Evolutionary conservation across 2,113 vertebrate genomes (phyloP).

Genomic region (Bujurquina vittata): DNA sequence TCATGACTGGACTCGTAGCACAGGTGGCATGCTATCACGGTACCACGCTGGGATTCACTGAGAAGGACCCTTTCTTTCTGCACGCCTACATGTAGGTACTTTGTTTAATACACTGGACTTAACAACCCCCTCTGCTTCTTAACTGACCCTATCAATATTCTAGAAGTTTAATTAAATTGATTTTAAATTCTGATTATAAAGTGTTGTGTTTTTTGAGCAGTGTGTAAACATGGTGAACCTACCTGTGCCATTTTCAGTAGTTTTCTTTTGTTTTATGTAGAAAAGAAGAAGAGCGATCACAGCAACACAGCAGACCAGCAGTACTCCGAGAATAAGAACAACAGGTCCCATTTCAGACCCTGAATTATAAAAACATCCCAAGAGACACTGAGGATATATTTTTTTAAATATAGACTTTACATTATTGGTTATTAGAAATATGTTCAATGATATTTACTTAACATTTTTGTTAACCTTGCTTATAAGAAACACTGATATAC

Average conservation of each 20-base stretch:
- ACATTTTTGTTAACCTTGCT: too few relatives aligned
- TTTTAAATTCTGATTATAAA: too few relatives aligned
- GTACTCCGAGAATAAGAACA: rapidly evolving
- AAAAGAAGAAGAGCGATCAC: not conserved
- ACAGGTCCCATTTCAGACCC: not conserved
- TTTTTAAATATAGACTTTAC: not conserved
- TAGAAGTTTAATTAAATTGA: too few relatives aligned
- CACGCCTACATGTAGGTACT: too few relatives aligned
- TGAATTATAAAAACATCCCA: not conserved
- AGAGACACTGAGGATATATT: not conserved
- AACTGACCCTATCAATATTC: too few relatives aligned
- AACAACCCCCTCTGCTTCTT: too few relatives aligned
- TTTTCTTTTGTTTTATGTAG: not conserved
- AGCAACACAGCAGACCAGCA: not conserved
- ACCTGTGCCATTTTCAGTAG: not conserved
- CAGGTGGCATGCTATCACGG: too few relatives aligned
- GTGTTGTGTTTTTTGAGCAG: too few relatives aligned
- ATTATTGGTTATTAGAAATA: rapidly evolving
- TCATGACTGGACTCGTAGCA: too few relatives aligned
- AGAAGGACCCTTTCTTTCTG: too few relatives aligned
- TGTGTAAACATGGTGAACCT: not conserved
- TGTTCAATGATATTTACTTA: not conserved
- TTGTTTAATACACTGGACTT: too few relatives aligned
- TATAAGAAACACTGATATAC: not conserved
- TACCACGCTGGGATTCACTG: too few relatives aligned